phyloP scores from a whole-genome alignment of 2,888 invertebrate species.

The Drosophila borealis region DNA sequence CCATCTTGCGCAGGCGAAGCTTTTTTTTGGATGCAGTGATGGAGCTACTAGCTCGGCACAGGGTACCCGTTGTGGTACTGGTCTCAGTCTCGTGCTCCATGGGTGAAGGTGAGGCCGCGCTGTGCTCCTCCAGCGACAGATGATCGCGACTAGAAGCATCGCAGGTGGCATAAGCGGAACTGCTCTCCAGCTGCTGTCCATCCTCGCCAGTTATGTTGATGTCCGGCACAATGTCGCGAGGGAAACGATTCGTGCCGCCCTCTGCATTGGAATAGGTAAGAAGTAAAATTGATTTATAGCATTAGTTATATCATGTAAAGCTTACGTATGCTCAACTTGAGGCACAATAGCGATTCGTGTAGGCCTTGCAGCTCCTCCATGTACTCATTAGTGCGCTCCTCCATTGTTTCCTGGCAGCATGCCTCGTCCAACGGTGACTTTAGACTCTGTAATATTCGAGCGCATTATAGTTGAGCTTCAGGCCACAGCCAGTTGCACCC shows the following conservation, averaged over 20 bases:
- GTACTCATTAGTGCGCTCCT: slow-evolving; percentile 79
- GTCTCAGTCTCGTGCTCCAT: slow-evolving; percentile 76
- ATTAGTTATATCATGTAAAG: too few species aligned
- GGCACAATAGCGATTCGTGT: slow-evolving; percentile 77
- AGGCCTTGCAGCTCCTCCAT: slow-evolving; percentile 80
- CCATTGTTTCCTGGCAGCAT: slow-evolving; percentile 82
- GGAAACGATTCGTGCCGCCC: slow-evolving; percentile 67
- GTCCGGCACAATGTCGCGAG: slow-evolving; percentile 79
- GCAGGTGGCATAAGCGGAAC: slow-evolving; percentile 50
- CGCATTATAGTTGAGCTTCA: background rate
- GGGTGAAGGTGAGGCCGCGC: slow-evolving; percentile 62
- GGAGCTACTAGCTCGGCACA: slow-evolving; percentile 48
- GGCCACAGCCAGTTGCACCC: slow-evolving; percentile 1
- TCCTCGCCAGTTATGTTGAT: slow-evolving; percentile 84
- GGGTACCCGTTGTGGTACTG: slow-evolving; percentile 64
- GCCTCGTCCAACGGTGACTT: slow-evolving; percentile 82
- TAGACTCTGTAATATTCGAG: slow-evolving; percentile 54
- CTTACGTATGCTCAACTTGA: slow-evolving; percentile 82
- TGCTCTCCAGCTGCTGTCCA: slow-evolving; percentile 60
- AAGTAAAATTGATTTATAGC: background rate
- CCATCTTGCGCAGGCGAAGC: slow-evolving; percentile 83
- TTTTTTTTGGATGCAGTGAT: slow-evolving; percentile 79
- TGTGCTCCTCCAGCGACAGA: slow-evolving; percentile 74
- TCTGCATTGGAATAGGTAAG: slow-evolving; percentile 58
- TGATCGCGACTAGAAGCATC: slow-evolving; percentile 63